These are phyloP conservation scores for Apeltes quadracus DNA, from an alignment of 2,113 vertebrate genomes.

Conservation along the genomic window DNA sequence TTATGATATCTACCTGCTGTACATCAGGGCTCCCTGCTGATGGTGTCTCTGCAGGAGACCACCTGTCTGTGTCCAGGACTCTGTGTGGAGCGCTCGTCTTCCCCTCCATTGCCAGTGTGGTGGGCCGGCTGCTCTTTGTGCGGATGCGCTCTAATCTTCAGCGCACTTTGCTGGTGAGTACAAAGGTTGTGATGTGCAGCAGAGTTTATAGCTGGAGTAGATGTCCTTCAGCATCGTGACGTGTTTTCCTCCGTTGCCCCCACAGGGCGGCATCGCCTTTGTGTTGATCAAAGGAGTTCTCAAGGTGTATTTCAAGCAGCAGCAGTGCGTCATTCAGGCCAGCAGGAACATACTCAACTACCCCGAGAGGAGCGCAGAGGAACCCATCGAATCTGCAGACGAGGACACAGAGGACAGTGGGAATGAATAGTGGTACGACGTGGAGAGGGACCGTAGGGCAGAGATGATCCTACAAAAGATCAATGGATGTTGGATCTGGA, in stretches of 20 bases:
- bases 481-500: neutral
- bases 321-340: constrained; percentile 80
- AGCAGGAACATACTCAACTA: constrained; percentile 80
- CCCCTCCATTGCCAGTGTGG: constrained; percentile 79
- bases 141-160: constrained; percentile 76
- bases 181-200: neutral
- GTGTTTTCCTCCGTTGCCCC: neutral
- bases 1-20: too few species aligned
- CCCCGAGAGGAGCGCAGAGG: constrained; percentile 39
- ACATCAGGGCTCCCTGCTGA: constrained; percentile 70
- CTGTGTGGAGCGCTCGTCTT: constrained; percentile 83
- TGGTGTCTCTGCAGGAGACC: constrained; percentile 62
- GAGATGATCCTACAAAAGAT: neutral
- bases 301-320: constrained; percentile 83
- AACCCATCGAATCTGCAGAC: constrained; percentile 12
- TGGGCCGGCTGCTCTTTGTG: constrained; percentile 78
- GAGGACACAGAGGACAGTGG: constrained; percentile 66
- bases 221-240: neutral
- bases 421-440: constrained; percentile 46
- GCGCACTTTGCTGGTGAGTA: constrained; percentile 79
- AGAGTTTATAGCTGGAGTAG: neutral
- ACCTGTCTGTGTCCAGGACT: constrained; percentile 80
- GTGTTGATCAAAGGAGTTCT: constrained; percentile 80
- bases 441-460: neutral
- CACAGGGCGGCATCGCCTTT: constrained; percentile 80